Evolutionary conservation across 2,113 vertebrate genomes (phyloP).

Genomic region (Leucoraja erinaceus): DNA sequence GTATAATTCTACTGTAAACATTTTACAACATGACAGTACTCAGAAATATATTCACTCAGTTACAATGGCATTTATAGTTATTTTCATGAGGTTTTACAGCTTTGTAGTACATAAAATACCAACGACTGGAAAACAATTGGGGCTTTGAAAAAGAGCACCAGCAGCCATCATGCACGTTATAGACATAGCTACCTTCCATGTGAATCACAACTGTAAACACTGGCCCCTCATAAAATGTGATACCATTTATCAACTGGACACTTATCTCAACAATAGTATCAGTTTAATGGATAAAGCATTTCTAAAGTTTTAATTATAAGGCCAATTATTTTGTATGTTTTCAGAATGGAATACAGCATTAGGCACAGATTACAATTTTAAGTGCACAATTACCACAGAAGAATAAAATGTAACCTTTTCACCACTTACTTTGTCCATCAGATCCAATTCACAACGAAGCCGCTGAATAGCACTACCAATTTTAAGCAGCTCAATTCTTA

Average conservation of each 20-base stretch:
- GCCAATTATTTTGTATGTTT: not conserved
- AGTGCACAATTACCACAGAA: not conserved
- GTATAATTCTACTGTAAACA: not conserved
- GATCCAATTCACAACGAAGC: constrained; percentile 90
- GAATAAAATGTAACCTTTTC: not conserved
- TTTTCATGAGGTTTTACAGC: no score
- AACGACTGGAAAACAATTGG: not conserved
- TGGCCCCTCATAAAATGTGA: not conserved
- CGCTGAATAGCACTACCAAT: constrained; percentile 92
- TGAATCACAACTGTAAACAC: not conserved
- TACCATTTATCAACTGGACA: not conserved
- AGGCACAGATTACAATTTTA: not conserved
- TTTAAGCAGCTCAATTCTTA: constrained; percentile 84
- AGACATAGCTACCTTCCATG: not conserved
- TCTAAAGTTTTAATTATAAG: not conserved
- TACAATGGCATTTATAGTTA: not conserved
- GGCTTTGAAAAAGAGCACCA: not conserved
- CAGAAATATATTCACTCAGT: not conserved
- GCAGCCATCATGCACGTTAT: not conserved
- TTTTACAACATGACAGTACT: not conserved
- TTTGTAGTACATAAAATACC: not conserved
- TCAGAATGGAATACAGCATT: not conserved
- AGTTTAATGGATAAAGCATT: not conserved
- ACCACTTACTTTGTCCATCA: constrained; percentile 85
- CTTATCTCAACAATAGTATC: not conserved